phyloP scores from a whole-genome alignment of 2,113 vertebrate species.

The Phyllostomus discolor region DNA sequence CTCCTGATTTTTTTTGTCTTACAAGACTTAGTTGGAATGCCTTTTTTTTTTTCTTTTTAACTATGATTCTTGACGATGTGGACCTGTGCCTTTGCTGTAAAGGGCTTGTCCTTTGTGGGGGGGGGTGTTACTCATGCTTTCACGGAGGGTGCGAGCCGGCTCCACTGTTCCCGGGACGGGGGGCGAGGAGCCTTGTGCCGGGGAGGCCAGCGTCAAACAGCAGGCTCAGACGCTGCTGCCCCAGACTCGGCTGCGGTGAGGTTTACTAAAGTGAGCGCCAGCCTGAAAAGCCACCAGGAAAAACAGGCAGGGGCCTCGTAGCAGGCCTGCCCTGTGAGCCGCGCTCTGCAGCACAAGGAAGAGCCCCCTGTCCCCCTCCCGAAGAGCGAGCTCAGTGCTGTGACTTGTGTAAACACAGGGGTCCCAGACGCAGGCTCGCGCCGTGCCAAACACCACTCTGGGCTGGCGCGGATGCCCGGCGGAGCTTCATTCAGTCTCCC shows the following conservation, averaged over 20 bases:
- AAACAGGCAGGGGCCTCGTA: conserved; percentile 2
- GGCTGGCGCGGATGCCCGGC: neutral
- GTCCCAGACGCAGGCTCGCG: neutral
- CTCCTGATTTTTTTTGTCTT: neutral
- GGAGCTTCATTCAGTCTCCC: neutral
- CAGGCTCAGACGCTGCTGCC: neutral
- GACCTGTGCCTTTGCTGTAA: neutral
- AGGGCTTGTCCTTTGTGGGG: neutral
- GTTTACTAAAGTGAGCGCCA: conserved; percentile 19
- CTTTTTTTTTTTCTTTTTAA: neutral
- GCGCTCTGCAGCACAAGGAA: neutral
- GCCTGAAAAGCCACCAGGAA: conserved; percentile 51
- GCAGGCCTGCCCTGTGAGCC: neutral
- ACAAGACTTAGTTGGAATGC: neutral
- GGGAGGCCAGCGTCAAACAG: neutral
- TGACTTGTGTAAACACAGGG: conserved; percentile 18
- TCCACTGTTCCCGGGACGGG: neutral
- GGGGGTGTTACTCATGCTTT: neutral
- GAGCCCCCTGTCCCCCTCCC: conserved; percentile 10
- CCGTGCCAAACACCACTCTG: accelerated
- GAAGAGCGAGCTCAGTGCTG: neutral
- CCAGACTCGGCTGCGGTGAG: neutral
- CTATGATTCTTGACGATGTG: no score
- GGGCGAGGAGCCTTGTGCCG: neutral
- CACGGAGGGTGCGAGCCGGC: neutral